Evolutionary conservation across 2,797 vertebrate genomes (phyloP).

Genomic region (Myotis vivesi): DNA sequence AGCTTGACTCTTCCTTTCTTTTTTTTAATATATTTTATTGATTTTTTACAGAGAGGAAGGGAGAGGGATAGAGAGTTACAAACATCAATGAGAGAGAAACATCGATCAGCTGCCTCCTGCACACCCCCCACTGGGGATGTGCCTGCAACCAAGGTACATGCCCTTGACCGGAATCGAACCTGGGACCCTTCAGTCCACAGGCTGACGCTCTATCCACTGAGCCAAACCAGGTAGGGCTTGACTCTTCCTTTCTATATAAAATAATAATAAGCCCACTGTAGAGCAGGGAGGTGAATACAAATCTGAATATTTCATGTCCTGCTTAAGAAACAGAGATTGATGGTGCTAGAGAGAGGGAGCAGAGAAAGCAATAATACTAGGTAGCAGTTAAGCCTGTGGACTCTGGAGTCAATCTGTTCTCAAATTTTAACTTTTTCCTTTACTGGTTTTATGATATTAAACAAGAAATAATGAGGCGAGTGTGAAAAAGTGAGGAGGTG

Average conservation of each 20-base stretch:
- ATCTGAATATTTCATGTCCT: neutral
- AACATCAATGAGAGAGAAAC: no score
- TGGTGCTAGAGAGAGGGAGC: neutral
- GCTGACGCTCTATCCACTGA: no score
- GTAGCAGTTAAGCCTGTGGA: neutral
- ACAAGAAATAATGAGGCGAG: neutral
- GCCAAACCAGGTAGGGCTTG: neutral
- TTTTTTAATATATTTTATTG: no score
- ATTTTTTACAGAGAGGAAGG: no score
- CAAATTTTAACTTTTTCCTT: conserved; percentile 2
- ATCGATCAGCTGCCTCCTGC: no score
- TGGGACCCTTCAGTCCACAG: no score
- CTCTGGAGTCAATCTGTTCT: neutral
- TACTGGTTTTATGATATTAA: neutral
- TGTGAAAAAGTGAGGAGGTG: neutral
- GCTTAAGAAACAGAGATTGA: neutral
- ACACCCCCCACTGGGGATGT: no score
- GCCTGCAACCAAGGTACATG: no score
- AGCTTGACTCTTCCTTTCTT: neutral
- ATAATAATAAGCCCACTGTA: neutral
- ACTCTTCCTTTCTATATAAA: neutral
- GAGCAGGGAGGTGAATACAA: neutral
- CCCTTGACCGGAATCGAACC: no score
- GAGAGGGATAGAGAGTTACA: no score
- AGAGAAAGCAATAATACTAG: neutral